Conservation (phyloP, 2,888 invertebrate species). For the Micoletzkya japonica region DNA sequence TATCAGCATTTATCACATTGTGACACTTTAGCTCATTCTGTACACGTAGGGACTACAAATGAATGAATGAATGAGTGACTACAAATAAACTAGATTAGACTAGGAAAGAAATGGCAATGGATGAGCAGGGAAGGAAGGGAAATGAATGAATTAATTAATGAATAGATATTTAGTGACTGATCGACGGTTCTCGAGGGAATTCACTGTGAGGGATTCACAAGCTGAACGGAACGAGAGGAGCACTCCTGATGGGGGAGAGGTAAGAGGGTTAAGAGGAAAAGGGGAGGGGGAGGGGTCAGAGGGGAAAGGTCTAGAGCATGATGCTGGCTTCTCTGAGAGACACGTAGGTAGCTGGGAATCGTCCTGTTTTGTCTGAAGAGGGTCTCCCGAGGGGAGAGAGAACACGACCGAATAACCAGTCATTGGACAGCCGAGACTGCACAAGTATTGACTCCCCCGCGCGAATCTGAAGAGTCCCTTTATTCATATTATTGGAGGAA, state of each 20-base stretch:
- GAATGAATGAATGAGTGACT: background rate
- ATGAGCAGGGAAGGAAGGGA: background rate
- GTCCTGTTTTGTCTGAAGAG: constrained; percentile 32
- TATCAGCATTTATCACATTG: background rate
- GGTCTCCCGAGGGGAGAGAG: constrained; percentile 19
- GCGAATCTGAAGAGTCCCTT: constrained; percentile 30
- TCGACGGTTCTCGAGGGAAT: constrained; percentile 1
- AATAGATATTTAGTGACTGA: background rate
- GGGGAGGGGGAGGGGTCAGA: background rate
- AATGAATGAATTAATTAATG: background rate
- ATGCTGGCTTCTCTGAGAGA: constrained; percentile 31
- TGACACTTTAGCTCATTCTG: too few species aligned
- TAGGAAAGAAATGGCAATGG: background rate
- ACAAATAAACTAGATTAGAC: constrained; percentile 1
- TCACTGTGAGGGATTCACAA: too few species aligned
- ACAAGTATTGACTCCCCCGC: constrained; percentile 47
- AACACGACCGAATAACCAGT: constrained; percentile 46
- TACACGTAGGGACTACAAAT: background rate
- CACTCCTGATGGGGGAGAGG: too few species aligned
- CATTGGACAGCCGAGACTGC: constrained; percentile 45
- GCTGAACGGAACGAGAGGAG: too few species aligned
- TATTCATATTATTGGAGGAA: too few species aligned
- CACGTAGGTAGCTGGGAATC: constrained; percentile 50
- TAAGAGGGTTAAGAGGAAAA: too few species aligned
- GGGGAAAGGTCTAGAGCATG: constrained; percentile 10